Evolutionary conservation across 30 jellyfish, hydroid and myxozoan species (phyloP).

Genomic region (Cassiopea xamachana): DNA sequence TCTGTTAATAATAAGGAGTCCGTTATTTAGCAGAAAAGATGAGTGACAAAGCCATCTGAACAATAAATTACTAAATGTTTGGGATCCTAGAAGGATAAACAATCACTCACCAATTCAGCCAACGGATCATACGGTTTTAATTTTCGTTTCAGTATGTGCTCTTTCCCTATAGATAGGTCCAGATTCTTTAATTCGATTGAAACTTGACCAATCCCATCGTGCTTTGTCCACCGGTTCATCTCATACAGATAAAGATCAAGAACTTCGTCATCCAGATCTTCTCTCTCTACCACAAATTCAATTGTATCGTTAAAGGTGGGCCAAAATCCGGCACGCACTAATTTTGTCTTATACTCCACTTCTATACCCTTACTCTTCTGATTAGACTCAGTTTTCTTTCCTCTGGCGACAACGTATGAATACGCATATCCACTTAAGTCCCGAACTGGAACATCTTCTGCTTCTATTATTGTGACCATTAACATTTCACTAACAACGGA

Average conservation of each 20-base stretch:
- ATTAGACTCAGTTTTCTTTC: slow-evolving; percentile 27
- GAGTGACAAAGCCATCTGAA: no score
- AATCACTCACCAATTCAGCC: slow-evolving; percentile 79
- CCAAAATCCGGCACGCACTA: slow-evolving; percentile 94
- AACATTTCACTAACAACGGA: slow-evolving; percentile 77
- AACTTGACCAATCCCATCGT: slow-evolving; percentile 92
- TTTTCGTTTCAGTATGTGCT: slow-evolving; percentile 62
- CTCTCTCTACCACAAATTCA: slow-evolving; percentile 52
- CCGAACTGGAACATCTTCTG: slow-evolving; percentile 91
- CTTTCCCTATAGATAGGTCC: slow-evolving; percentile 68
- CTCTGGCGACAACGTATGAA: slow-evolving; percentile 79
- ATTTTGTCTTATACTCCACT: slow-evolving; percentile 73
- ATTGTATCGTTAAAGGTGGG: slow-evolving; percentile 92
- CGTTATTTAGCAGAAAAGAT: no score
- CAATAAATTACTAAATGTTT: no score
- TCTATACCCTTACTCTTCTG: slow-evolving; percentile 18
- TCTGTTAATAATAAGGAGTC: no score
- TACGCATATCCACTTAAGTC: slow-evolving; percentile 97
- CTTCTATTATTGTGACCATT: slow-evolving; percentile 77
- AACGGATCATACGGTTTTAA: slow-evolving; percentile 88
- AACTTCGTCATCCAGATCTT: slow-evolving; percentile 60
- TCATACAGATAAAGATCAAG: slow-evolving; percentile 80
- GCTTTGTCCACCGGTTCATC: slow-evolving; percentile 97
- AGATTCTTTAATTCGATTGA: slow-evolving; percentile 41
- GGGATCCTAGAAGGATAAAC: no score